These are phyloP conservation scores for Pristionchus mayeri DNA, from an alignment of 2,888 invertebrate genomes.

Conservation along the genomic window DNA sequence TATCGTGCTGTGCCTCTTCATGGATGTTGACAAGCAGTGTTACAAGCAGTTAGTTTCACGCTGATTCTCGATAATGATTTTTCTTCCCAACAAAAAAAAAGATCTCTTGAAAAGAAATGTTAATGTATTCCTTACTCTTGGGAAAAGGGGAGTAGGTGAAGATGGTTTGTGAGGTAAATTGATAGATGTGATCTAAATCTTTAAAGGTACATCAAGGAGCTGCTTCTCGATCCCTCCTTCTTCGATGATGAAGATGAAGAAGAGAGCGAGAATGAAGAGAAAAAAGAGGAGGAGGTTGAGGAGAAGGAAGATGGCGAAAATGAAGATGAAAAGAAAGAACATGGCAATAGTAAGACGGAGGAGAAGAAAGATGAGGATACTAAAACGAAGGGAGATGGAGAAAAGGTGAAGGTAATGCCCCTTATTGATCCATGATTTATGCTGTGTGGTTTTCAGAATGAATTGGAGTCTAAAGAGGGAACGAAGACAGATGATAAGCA, in stretches of 20 bases:
- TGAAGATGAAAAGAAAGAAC: not conserved
- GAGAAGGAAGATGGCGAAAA: not conserved
- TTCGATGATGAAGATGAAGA: conserved; percentile 44
- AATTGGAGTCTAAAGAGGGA: not conserved
- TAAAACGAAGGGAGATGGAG: not conserved
- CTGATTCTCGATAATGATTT: not conserved
- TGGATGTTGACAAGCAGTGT: conserved; percentile 53
- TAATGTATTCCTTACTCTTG: too few species aligned
- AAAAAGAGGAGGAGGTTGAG: not conserved
- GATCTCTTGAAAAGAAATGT: too few species aligned
- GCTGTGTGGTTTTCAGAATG: not conserved
- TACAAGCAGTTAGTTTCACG: conserved; percentile 50
- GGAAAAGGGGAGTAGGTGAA: too few species aligned
- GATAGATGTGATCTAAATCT: too few species aligned
- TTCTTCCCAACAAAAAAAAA: not conserved
- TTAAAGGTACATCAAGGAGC: not conserved
- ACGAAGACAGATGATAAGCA: not conserved
- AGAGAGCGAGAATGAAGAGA: not conserved
- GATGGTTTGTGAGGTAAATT: too few species aligned
- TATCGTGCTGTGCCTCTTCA: conserved; percentile 58
- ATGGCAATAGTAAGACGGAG: not conserved
- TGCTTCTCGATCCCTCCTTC: not conserved
- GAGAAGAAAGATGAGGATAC: conserved; percentile 15
- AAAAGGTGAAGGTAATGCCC: not conserved
- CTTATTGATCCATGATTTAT: too few species aligned